phyloP scores from a whole-genome alignment of 37 sponge, comb jelly and placozoan genomes.

The Ephydatia muelleri region DNA sequence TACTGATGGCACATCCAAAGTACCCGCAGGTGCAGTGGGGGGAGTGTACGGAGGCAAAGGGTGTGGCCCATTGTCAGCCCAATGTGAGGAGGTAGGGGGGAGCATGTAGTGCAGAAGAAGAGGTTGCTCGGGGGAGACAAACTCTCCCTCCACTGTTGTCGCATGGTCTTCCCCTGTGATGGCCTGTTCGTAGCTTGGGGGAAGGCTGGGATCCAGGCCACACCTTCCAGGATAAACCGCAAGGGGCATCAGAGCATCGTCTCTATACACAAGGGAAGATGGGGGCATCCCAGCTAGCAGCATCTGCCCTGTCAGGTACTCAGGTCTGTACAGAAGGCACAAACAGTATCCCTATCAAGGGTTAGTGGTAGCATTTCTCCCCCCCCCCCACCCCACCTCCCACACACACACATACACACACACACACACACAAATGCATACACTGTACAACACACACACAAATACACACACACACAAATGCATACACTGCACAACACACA shows the following conservation, averaged over 20 bases:
- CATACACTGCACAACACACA: no score
- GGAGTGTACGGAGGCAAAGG: constrained; percentile 17
- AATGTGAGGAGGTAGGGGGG: background rate
- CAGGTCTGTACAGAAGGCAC: background rate
- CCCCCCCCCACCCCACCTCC: background rate
- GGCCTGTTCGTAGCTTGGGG: constrained; percentile 57
- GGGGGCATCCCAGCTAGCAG: background rate
- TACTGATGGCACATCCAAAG: background rate
- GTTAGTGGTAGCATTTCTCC: background rate
- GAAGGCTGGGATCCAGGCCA: constrained; percentile 44
- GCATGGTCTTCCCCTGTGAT: constrained; percentile 50
- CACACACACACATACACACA: no score
- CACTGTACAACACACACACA: no score
- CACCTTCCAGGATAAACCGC: background rate
- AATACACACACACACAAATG: no score
- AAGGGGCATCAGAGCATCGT: background rate
- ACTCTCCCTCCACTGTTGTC: constrained; percentile 29
- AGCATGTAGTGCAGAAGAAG: background rate
- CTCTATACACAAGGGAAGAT: background rate
- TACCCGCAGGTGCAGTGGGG: background rate
- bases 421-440: no score
- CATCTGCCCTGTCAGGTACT: background rate
- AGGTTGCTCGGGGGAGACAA: background rate
- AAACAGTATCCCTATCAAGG: background rate
- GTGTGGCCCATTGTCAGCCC: background rate